phyloP scores from a whole-genome alignment of 2,797 vertebrate species.

The Cossypha dichroa region DNA sequence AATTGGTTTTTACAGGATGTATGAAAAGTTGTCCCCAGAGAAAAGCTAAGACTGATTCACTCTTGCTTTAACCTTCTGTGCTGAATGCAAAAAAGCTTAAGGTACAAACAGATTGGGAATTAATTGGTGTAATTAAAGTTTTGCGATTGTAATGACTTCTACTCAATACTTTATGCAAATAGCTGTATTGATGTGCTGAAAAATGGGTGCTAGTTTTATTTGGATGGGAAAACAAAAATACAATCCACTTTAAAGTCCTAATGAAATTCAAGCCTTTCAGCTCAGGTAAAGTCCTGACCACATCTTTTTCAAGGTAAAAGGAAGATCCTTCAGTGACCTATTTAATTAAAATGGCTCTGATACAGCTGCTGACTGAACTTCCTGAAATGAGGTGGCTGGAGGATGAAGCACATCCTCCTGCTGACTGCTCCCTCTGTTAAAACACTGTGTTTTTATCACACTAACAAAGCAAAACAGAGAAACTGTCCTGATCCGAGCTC shows the following conservation, averaged over 20 bases:
- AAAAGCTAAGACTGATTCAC: conserved; percentile 84
- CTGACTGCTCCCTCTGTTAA: background rate
- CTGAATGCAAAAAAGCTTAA: conserved; percentile 84
- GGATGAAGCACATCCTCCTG: background rate
- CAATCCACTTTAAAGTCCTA: conserved; percentile 68
- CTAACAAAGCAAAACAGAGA: conserved; percentile 3
- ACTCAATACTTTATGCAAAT: conserved; percentile 97
- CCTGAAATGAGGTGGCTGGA: background rate
- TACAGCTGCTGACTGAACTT: conserved; percentile 33
- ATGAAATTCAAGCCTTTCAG: conserved; percentile 83
- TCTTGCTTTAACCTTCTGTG: conserved; percentile 91
- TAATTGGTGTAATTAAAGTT: conserved; percentile 99
- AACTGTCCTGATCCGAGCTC: background rate
- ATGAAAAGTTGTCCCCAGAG: conserved; percentile 52
- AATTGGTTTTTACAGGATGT: background rate
- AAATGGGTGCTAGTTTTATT: conserved; percentile 86
- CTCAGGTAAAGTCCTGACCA: conserved; percentile 80
- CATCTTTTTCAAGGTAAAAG: conserved; percentile 61
- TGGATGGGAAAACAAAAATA: conserved; percentile 71
- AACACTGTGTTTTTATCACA: background rate
- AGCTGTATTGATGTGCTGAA: conserved; percentile 86
- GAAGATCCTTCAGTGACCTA: conserved; percentile 60
- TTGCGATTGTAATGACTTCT: conserved; percentile 93
- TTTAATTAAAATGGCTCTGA: conserved; percentile 56
- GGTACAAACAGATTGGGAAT: conserved; percentile 94